A percentile compares a stretch with the other conserved stretches of the same genome.
phyloP scores from a whole-genome alignment of 2,888 invertebrate genomes.

The Fragum fragum region DNA sequence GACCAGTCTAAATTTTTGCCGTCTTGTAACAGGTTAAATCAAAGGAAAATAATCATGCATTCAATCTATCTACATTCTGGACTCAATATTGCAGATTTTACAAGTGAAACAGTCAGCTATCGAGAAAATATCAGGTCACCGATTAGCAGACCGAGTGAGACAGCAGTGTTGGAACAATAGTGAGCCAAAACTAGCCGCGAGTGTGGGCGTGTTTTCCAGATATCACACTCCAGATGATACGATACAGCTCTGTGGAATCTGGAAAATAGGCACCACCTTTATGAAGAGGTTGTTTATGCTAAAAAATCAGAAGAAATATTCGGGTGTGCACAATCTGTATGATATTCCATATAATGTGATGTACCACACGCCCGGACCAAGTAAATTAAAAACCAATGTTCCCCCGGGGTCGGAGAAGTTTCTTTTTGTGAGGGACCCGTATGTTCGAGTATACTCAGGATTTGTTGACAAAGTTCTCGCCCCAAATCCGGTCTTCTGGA shows the following conservation, averaged over 20 bases:
- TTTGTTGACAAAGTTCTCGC: constrained; percentile 69
- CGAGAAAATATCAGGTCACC: not conserved
- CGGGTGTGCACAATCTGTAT: constrained; percentile 38
- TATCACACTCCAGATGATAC: constrained; percentile 13
- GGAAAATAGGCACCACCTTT: constrained; percentile 56
- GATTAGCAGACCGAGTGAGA: not conserved
- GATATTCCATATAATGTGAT: constrained; percentile 35
- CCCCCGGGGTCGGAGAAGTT: not conserved
- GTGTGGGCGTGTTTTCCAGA: constrained; percentile 7
- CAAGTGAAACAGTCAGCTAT: not conserved
- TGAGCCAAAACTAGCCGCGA: not conserved
- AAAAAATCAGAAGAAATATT: constrained; percentile 21
- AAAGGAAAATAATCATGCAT: not conserved
- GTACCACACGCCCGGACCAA: not conserved
- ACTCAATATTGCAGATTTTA: not conserved
- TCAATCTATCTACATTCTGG: not conserved
- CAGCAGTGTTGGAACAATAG: not conserved
- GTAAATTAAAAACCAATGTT: constrained; percentile 4
- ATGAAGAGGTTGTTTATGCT: constrained; percentile 47
- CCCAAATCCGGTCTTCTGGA: constrained; percentile 68
- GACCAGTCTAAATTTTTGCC: too few species aligned
- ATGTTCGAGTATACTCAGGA: constrained; percentile 55
- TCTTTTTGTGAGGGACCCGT: constrained; percentile 46
- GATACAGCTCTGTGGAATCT: constrained; percentile 42
- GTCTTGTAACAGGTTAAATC: too few species aligned